Evolutionary conservation across 1,140 invertebrate species (phyloP), one percentile per base, ranked within the genome.

Genomic region (Eulimnadia texana): DNA sequence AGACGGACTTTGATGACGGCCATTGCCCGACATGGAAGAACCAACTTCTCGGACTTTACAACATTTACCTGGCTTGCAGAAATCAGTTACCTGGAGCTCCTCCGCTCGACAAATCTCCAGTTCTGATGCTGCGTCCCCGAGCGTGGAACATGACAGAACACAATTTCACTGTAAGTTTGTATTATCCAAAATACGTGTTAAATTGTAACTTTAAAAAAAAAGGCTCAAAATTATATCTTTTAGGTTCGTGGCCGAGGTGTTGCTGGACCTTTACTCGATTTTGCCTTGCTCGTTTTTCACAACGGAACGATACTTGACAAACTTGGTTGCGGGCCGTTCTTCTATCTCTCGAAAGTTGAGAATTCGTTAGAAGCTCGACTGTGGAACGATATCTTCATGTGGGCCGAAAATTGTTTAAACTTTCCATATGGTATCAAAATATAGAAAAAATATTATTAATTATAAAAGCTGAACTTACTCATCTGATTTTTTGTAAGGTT

Each of bases 111-210:
- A 72, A 77, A 33, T 73, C 74, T 47, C 80, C 81, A 51, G 71
- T 84, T 20, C 67, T 86, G 19, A 83, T 85, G 77, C 67, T 86
- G 10, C 73, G 84, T 64, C 84, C 84, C 1, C 71, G 84, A 67
- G 83, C 84, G 20, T 86, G 84, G 83, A 85, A 86, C 71, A 82
- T 86, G 76, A 76, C 79, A 49, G 84, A 86, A 70, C 79, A 84
- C 68, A 82, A 85, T n/a, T n/a, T n/a, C n/a, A n/a, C n/a, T n/a
- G n/a, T n/a, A n/a, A n/a, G n/a, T n/a, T n/a, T n/a, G n/a, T n/a
- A n/a, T n/a, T n/a, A n/a, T n/a, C n/a, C n/a, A n/a, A n/a, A n/a
- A n/a, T n/a, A n/a, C n/a, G n/a, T n/a, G n/a, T n/a, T n/a, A n/a
- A n/a, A n/a, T n/a, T n/a, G n/a, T n/a, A n/a, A n/a, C n/a, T n/a